phyloP scores from a whole-genome alignment of 2,797 vertebrate genomes.

The Enteromius fasciolatus region DNA sequence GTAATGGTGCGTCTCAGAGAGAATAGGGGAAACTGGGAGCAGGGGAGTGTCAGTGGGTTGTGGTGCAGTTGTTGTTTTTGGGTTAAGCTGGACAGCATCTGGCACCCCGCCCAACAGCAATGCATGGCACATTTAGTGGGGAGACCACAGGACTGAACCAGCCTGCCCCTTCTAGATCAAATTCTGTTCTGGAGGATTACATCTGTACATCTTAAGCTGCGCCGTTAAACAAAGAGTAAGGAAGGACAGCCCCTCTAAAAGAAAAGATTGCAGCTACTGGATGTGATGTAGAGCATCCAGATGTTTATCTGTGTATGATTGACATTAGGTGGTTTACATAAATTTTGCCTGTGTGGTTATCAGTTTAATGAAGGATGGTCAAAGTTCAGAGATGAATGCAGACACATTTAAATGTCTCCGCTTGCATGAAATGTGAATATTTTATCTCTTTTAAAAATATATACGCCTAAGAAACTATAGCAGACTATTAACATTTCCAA shows the following conservation, averaged over 20 bases:
- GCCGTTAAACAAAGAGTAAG: neutral
- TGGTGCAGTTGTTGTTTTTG: constrained; percentile 41
- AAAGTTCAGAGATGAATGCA: neutral
- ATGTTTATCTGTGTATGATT: neutral
- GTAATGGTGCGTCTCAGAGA: constrained; percentile 9
- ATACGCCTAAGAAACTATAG: neutral
- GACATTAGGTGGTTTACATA: constrained; percentile 8
- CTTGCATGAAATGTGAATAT: neutral
- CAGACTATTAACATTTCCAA: neutral
- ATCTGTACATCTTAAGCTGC: constrained; percentile 15
- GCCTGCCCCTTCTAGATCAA: constrained; percentile 16
- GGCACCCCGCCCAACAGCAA: constrained; percentile 15
- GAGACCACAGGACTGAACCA: constrained; percentile 22
- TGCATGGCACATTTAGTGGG: constrained; percentile 18
- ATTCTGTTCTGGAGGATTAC: constrained; percentile 26
- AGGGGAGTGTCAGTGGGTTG: constrained; percentile 34
- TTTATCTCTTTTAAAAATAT: neutral
- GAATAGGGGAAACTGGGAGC: constrained; percentile 29
- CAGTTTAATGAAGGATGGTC: neutral
- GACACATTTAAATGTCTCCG: constrained; percentile 1
- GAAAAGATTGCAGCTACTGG: neutral
- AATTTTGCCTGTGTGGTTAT: neutral
- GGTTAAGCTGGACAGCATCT: constrained; percentile 29
- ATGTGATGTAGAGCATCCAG: neutral
- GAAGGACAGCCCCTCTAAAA: neutral